Conservation (phyloP, 2,113 vertebrate species). For the Rhipidura dahli region DNA sequence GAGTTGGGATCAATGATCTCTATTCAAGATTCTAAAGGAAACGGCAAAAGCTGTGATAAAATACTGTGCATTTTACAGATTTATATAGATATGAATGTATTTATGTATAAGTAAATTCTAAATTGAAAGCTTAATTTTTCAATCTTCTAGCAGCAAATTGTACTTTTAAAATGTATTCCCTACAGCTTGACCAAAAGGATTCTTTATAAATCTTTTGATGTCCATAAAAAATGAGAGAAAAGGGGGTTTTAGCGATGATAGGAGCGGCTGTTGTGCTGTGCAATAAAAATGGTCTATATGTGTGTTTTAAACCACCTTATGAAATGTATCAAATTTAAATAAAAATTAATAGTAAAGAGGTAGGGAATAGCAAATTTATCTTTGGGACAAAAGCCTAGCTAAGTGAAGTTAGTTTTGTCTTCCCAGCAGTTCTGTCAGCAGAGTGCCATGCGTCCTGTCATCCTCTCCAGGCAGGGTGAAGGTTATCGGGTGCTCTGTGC, state of each 20-base stretch:
- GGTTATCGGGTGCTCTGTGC: neutral
- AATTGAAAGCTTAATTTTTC: neutral
- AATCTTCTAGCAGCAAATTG: neutral
- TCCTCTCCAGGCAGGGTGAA: neutral
- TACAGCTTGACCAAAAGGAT: neutral
- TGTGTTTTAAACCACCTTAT: neutral
- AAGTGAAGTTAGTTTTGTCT: neutral
- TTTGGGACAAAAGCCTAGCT: neutral
- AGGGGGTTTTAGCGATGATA: neutral
- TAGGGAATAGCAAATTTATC: neutral
- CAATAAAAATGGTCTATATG: neutral
- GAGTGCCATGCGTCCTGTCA: neutral
- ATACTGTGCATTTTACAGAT: neutral
- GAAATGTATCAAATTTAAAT: neutral
- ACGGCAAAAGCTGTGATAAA: neutral
- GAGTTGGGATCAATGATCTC: neutral
- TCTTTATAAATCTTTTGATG: neutral
- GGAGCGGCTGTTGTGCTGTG: neutral
- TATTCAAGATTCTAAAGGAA: neutral
- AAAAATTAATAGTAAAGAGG: neutral
- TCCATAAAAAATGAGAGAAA: neutral
- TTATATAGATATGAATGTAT: neutral
- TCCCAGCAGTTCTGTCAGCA: neutral
- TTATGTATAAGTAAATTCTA: neutral
- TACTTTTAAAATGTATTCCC: neutral